phyloP scores from a whole-genome alignment of 2,113 vertebrate species.

The Phaethon lepturus region DNA sequence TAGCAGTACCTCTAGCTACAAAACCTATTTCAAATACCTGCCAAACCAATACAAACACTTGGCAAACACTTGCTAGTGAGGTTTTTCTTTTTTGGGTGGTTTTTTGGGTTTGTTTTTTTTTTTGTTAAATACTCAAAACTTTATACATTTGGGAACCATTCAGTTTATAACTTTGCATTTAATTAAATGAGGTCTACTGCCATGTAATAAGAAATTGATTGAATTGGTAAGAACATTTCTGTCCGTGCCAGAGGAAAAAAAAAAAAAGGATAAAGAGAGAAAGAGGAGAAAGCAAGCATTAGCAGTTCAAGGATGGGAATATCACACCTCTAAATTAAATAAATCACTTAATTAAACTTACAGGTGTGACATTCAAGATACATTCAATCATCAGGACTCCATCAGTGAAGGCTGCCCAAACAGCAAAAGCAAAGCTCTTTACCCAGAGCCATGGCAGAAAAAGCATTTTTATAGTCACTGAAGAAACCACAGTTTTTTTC shows the following conservation, averaged over 20 bases:
- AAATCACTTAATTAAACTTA: conserved; percentile 47
- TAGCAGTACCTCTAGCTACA: background rate
- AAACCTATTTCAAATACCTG: conserved; percentile 15
- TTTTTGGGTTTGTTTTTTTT: background rate
- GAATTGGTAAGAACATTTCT: conserved; percentile 23
- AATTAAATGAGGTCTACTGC: conserved; percentile 64
- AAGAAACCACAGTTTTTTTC: background rate
- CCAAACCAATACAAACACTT: conserved; percentile 56
- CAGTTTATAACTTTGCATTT: conserved; percentile 58
- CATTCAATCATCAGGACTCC: background rate
- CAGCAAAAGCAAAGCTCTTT: background rate
- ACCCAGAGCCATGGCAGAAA: background rate
- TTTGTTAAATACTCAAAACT: background rate
- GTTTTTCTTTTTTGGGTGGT: background rate
- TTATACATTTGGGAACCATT: conserved; percentile 60
- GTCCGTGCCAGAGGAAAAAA: background rate
- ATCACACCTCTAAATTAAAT: conserved; percentile 37
- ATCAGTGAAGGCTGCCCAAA: background rate
- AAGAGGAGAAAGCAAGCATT: background rate
- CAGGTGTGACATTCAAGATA: conserved; percentile 9
- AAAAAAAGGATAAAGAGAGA: background rate
- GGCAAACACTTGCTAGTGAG: background rate
- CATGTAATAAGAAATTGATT: conserved; percentile 61
- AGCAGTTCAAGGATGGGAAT: background rate
- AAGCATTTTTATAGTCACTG: background rate